Conservation (phyloP, 2,797 vertebrate genomes). For the Florisuga fusca region DNA sequence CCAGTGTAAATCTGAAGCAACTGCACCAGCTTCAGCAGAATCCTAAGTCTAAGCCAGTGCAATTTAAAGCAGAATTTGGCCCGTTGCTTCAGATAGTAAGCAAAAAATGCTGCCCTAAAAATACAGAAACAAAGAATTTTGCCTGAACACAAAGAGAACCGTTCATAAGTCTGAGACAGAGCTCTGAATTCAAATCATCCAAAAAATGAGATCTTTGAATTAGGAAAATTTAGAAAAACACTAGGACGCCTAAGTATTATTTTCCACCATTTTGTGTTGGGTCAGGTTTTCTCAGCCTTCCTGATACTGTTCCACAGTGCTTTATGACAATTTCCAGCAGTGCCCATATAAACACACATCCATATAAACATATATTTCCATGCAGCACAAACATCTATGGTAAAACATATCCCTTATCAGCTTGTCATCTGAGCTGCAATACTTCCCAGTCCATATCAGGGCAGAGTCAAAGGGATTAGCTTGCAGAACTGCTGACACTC, state of each 20-base stretch:
- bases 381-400: not conserved
- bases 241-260: not conserved
- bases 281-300: not conserved
- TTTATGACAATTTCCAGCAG: not conserved
- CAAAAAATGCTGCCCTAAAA: not conserved
- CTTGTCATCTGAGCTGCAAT: not conserved
- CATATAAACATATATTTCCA: not conserved
- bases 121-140: not conserved
- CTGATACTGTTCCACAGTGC: not conserved
- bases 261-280: not conserved
- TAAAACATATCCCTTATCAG: not conserved
- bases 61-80: not conserved
- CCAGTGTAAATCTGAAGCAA: not conserved
- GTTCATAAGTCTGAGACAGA: not conserved
- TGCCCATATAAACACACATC: not conserved
- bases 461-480: not conserved
- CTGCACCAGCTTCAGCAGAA: not conserved
- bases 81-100: not conserved
- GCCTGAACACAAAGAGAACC: not conserved
- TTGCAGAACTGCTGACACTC: not conserved
- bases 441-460: not conserved
- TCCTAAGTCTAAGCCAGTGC: not conserved
- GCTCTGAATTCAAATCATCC: not conserved
- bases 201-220: not conserved
- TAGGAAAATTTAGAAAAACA: not conserved